phyloP scores from a whole-genome alignment of 2,113 vertebrate genomes.

The Porphyrio hochstetteri region DNA sequence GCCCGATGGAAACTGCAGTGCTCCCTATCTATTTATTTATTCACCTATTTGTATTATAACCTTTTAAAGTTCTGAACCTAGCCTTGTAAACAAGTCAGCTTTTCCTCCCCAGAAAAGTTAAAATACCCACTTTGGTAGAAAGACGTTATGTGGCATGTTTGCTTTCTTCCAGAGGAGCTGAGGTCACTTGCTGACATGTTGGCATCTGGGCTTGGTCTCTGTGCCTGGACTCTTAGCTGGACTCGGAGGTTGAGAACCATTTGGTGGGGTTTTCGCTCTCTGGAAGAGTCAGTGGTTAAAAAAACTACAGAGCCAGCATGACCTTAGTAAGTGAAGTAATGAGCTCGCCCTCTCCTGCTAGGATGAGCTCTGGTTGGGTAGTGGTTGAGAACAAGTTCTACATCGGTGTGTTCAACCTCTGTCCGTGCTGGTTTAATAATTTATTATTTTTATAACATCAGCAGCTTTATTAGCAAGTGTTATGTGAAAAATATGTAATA shows the following conservation, averaged over 20 bases:
- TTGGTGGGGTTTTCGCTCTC: neutral
- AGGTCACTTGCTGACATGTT: neutral
- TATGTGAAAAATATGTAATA: neutral
- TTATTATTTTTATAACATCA: neutral
- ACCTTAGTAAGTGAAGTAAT: neutral
- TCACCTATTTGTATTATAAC: neutral
- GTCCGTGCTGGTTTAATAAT: neutral
- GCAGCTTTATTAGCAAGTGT: neutral
- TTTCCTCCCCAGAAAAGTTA: neutral
- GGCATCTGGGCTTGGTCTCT: neutral
- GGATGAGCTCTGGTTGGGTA: neutral
- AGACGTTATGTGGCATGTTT: rapidly evolving
- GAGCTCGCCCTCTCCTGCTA: neutral
- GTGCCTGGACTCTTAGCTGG: neutral
- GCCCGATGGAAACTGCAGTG: no score
- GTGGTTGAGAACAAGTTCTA: neutral
- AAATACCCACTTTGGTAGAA: neutral
- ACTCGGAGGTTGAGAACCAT: neutral
- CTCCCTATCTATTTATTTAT: neutral
- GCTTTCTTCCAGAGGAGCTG: neutral
- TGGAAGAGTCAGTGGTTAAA: neutral
- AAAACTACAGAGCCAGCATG: neutral
- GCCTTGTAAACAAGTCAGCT: neutral
- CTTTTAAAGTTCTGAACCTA: neutral
- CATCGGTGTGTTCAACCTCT: neutral